Evolutionary conservation across 2,113 vertebrate genomes (phyloP).

Genomic region (Saiga tatarica): DNA sequence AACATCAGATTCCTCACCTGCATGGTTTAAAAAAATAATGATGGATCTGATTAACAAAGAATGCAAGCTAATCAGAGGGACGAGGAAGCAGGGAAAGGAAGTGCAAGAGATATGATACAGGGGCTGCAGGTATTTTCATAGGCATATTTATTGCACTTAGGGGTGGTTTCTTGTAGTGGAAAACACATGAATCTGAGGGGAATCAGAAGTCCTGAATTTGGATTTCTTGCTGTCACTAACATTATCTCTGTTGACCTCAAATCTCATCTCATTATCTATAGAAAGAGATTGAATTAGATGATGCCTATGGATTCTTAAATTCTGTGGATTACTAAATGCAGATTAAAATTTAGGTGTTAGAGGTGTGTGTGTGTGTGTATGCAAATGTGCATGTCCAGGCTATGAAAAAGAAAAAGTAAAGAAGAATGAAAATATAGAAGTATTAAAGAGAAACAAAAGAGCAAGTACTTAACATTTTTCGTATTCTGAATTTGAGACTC

Average conservation of each 20-base stretch:
- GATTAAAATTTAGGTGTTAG: neutral
- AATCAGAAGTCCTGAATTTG: neutral
- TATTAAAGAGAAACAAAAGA: neutral
- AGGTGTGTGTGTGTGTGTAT: accelerated
- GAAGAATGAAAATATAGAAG: neutral
- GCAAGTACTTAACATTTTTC: neutral
- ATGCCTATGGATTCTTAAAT: neutral
- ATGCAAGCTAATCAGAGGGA: neutral
- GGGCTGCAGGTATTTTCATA: neutral
- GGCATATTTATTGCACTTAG: neutral
- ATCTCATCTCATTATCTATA: neutral
- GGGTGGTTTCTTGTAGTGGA: neutral
- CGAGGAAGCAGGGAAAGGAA: neutral
- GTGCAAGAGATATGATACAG: neutral
- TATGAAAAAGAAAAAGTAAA: neutral
- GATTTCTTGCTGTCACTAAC: neutral
- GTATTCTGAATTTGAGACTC: neutral
- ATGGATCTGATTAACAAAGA: neutral
- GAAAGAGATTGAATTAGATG: neutral
- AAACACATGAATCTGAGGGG: neutral
- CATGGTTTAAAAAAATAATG: neutral
- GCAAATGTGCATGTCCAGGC: neutral
- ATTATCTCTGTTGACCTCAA: neutral
- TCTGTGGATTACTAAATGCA: neutral
- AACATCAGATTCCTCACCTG: neutral